Conservation (phyloP, 2,797 vertebrate species). For the Kryptolebias ocellatus region DNA sequence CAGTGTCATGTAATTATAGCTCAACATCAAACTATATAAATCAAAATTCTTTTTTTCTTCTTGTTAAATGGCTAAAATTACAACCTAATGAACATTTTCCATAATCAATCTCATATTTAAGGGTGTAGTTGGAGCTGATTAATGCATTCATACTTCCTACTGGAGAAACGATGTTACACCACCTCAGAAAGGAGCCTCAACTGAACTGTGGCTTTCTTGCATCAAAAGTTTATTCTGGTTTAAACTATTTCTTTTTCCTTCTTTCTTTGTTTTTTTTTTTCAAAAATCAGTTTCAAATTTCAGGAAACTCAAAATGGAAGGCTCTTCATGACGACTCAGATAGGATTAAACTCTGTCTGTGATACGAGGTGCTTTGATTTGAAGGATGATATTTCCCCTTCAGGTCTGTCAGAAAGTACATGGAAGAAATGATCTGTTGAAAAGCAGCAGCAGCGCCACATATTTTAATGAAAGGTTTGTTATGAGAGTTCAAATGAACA, state of each 20-base stretch:
- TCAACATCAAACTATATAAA: no score
- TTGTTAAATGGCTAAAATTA: no score
- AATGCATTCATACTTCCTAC: no score
- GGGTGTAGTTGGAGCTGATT: no score
- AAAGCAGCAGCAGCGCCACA: neutral
- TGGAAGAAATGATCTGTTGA: neutral
- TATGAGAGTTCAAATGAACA: constrained; percentile 1
- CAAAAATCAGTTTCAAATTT: neutral
- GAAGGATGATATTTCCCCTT: neutral
- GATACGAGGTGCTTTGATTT: constrained; percentile 10
- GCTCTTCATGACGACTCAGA: neutral
- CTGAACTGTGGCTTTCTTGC: no score
- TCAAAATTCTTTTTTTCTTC: no score
- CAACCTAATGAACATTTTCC: no score
- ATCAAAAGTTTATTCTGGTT: no score
- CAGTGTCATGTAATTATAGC: no score
- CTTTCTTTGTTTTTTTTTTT: neutral
- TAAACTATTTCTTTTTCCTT: no score
- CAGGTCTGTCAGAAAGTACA: neutral
- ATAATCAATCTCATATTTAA: no score
- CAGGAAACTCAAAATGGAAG: neutral
- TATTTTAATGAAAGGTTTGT: neutral
- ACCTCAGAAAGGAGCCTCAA: neutral
- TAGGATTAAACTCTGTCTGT: neutral
- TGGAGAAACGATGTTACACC: no score